A percentile compares a stretch with the other conserved stretches of the same genome.
These are phyloP conservation scores for Mus caroli DNA, from an alignment of 2,797 vertebrate species.

Conservation along the genomic window DNA sequence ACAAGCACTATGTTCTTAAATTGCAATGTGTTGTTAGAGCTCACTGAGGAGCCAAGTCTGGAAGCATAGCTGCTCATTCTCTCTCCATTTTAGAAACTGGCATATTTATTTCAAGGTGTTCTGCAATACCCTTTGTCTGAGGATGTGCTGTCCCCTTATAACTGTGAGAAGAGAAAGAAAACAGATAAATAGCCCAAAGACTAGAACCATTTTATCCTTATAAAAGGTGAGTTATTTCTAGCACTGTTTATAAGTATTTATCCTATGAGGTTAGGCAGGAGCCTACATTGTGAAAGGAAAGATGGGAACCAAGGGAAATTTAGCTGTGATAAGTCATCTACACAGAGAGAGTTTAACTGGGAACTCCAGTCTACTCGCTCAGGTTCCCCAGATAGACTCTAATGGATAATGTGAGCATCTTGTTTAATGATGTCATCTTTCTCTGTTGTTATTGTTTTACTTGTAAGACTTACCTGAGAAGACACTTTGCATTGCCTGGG, in stretches of 20 bases:
- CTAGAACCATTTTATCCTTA: background rate
- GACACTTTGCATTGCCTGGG: background rate
- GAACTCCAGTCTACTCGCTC: background rate
- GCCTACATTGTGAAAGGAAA: background rate
- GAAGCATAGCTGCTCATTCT: too few species aligned
- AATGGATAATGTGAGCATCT: background rate
- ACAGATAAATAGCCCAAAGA: background rate
- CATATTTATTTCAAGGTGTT: background rate
- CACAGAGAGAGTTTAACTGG: background rate
- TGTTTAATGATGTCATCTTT: background rate
- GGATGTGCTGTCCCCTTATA: background rate
- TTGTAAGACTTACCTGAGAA: background rate
- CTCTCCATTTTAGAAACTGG: background rate
- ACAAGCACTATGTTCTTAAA: background rate
- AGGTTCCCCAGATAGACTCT: background rate
- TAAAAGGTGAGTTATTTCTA: background rate
- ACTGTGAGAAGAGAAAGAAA: background rate
- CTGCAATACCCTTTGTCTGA: too few species aligned
- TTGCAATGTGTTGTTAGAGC: background rate
- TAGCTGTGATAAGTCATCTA: background rate
- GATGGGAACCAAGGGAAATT: background rate
- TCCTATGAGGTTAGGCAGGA: too few species aligned
- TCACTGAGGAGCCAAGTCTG: background rate
- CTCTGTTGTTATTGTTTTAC: background rate
- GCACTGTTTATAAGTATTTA: background rate